Evolutionary conservation across 2,888 invertebrate genomes (phyloP).

Genomic region (Dascillus cervinus): DNA sequence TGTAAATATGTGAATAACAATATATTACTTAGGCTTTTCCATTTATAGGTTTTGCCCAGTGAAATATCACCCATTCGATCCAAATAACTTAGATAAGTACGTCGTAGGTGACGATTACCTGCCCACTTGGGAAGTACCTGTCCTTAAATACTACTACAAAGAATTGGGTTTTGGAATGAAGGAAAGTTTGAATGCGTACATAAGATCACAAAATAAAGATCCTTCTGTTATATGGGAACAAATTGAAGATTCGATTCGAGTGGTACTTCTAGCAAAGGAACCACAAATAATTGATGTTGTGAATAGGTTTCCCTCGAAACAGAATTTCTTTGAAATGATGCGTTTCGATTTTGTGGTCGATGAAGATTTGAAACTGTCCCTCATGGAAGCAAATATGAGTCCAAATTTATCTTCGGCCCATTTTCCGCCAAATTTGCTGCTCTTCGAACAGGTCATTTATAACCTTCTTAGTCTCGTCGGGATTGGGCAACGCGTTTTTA

Average conservation of each 20-base stretch:
- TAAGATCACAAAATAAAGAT: slow-evolving; percentile 58
- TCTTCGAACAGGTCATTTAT: slow-evolving; percentile 90
- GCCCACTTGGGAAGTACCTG: slow-evolving; percentile 89
- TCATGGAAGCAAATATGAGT: slow-evolving; percentile 98
- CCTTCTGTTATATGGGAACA: slow-evolving; percentile 70
- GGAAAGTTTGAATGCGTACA: slow-evolving; percentile 74
- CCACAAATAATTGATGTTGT: slow-evolving; percentile 55
- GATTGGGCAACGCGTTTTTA: slow-evolving; percentile 48
- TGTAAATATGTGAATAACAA: too few relatives aligned
- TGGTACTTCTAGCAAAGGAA: slow-evolving; percentile 64
- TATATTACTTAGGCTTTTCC: slow-evolving; percentile 8
- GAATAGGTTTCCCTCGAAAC: slow-evolving; percentile 43
- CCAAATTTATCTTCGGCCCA: slow-evolving; percentile 93
- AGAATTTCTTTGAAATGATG: slow-evolving; percentile 89
- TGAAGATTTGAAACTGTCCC: slow-evolving; percentile 72
- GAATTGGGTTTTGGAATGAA: slow-evolving; percentile 75
- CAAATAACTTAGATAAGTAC: slow-evolving; percentile 73
- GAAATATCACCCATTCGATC: slow-evolving; percentile 86
- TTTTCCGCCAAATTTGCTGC: slow-evolving; percentile 75
- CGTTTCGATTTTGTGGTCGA: slow-evolving; percentile 91
- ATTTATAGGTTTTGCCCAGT: slow-evolving; percentile 74
- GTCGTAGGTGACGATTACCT: slow-evolving; percentile 91
- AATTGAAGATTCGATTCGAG: slow-evolving; percentile 69
- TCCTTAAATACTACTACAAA: slow-evolving; percentile 61
- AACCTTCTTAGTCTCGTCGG: slow-evolving; percentile 76